Evolutionary conservation across 2,797 vertebrate genomes (phyloP), one percentile per base, ranked within the genome.

Genomic region (Typhlichthys subterraneus): DNA sequence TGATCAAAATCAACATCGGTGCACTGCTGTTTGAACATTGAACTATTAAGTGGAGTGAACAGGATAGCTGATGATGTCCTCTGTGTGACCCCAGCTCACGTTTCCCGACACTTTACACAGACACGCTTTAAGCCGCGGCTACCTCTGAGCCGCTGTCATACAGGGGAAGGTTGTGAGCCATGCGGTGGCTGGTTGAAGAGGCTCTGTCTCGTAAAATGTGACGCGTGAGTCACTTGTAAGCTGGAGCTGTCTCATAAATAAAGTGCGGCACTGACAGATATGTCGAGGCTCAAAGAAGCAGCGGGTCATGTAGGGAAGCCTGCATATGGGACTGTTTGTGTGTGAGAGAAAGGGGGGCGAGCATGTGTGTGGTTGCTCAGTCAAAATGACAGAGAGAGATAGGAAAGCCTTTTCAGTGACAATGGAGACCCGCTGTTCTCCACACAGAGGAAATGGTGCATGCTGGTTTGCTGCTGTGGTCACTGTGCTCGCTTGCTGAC

Each of bases 351-450:
- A 1, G 23, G 23, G 60, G 2, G 12, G 12, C 53, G 46, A 6
- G 13, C 14, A 1, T 31, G 61, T 31, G 38, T 53, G 17, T 29
- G 3, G 12, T 42, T 46, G 38, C 7, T n/a, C 13, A 12, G 4
- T 67, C 49, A 38, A 55, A 23, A 17, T 62, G 59, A 76, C 58
- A 15, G 74, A 72, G 68, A 50, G 61, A 42, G 31, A 19, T 19
- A 61, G 60, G 11, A 56, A 82, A 70, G 75, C 65, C 31, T 75
- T 67, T 80, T 63, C 57, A 77, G 46, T 58, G 17, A 67, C 55
- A 75, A 63, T 67, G 10, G 58, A 13, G 17, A 17, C 17, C 17
- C 17, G 17, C 17, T 13, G 54, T 17, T 66, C 65, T 33, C 50
- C 54, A 31, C 54, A 38, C 15, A 31, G n/a, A 56, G 38, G 58